These are phyloP conservation scores for Crioceris asparagi DNA, from an alignment of 2,888 invertebrate genomes.

Conservation along the genomic window DNA sequence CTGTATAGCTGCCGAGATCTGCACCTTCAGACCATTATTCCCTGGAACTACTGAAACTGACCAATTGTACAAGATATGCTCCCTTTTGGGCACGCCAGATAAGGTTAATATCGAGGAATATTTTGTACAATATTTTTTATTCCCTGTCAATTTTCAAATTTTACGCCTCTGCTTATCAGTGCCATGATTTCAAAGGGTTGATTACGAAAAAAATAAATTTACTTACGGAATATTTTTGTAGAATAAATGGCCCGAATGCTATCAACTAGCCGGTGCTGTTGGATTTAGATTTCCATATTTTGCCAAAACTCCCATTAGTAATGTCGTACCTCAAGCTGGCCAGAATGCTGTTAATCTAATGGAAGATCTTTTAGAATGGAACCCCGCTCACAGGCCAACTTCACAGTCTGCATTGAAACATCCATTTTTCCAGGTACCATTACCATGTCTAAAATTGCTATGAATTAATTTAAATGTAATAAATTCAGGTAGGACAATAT, in stretches of 20 bases:
- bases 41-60: conserved; percentile 96
- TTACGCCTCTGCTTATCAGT: too few species aligned
- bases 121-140: too few species aligned
- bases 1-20: conserved; percentile 95
- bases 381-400: conserved; percentile 84
- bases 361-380: conserved; percentile 81
- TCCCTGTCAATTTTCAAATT: too few species aligned
- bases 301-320: conserved; percentile 66
- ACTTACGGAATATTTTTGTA: conserved; percentile 29
- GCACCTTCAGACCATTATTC: conserved; percentile 88
- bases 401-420: conserved; percentile 80
- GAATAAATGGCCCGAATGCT: conserved; percentile 93
- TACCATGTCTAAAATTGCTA: conserved; percentile 1
- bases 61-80: conserved; percentile 90
- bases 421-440: conserved; percentile 33
- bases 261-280: conserved; percentile 82
- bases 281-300: conserved; percentile 94
- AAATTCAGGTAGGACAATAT: conserved; percentile 32
- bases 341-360: conserved; percentile 73
- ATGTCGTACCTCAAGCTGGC: conserved; percentile 74
- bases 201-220: conserved; percentile 1
- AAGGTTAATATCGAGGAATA: conserved; percentile 43
- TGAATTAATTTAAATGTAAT: not conserved
- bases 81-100: conserved; percentile 84
- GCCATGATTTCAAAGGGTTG: not conserved